Evolutionary conservation across 2,113 vertebrate species (phyloP), one percentile per base, ranked within the genome.

Genomic region (Gavia stellata): DNA sequence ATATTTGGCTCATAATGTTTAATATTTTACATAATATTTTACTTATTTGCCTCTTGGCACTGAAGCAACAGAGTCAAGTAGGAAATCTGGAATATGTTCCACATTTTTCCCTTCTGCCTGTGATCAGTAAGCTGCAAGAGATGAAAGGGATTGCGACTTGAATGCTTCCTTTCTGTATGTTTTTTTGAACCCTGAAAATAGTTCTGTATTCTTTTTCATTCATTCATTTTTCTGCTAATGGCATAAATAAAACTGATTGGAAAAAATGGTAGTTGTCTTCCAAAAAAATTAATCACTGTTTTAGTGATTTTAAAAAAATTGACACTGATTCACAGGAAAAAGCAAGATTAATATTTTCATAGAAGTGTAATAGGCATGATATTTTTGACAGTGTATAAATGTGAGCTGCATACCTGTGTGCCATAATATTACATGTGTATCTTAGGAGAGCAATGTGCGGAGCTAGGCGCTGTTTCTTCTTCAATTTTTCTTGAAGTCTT

Each of bases 11-110:
- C 83, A 88, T 96, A 92, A 91, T 85, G 83, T 91, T 85, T 89
- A 89, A 97, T 96, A 96, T 92, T 97, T 97, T 96, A 93, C 84
- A 89, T 92, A 86, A 95, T 92, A 96, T 96, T 96, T 96, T 87
- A 94, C 77, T 96, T 84, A 80, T 95, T 97, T 97, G 92, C 23
- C 45, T 92, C 78, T 95, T 96, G 94, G 94, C 86, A 89, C 40
- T 92, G 81, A 79, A 94, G 87, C 56, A 95, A 77, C 74, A 91
- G 56, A 90, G 81, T 66, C 70, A 92, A 95, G 49, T 89, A 94
- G 88, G 95, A 95, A 96, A 97, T 94, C 94, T 97, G 94, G 94
- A 96, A 94, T 95, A 95, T 58, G 78, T 96, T 95, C 84, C 86
- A 91, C 66, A 79, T 95, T 95, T 96, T 94, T 58, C 62, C 92